A percentile compares a stretch with the other conserved stretches of the same genome.
phyloP scores from a whole-genome alignment of 1,140 invertebrate species.

The Hesperophylax magnus region DNA sequence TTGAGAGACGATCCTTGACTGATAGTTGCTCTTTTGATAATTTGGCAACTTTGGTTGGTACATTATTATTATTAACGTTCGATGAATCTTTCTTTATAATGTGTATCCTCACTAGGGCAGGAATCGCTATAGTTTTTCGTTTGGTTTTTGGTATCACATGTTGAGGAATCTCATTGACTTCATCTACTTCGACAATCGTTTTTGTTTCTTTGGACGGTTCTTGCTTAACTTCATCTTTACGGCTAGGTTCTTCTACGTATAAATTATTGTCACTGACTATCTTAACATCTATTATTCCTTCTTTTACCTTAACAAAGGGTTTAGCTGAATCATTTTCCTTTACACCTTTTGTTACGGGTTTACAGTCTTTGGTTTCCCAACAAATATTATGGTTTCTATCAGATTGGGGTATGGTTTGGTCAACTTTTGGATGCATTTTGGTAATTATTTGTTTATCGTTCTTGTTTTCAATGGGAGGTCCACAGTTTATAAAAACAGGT shows the following conservation, averaged over 20 bases:
- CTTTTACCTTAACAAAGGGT: background rate
- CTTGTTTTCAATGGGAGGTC: background rate
- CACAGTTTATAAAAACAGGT: background rate
- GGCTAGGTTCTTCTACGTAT: slow-evolving; percentile 10
- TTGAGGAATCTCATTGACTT: slow-evolving; percentile 43
- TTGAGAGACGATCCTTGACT: background rate
- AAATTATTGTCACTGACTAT: slow-evolving; percentile 13
- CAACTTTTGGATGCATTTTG: slow-evolving; percentile 10
- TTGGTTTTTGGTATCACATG: slow-evolving; percentile 49
- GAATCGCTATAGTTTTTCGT: slow-evolving; percentile 40
- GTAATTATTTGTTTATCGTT: background rate
- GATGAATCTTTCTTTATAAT: slow-evolving; percentile 51
- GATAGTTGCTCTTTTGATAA: background rate
- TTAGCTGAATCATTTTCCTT: slow-evolving; percentile 3
- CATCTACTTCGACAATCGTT: slow-evolving; percentile 18
- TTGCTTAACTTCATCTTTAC: slow-evolving; percentile 8
- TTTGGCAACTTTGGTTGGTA: slow-evolving; percentile 6
- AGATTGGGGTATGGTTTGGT: slow-evolving; percentile 6
- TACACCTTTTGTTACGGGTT: background rate
- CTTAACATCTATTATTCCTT: background rate
- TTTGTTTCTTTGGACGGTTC: slow-evolving; percentile 34
- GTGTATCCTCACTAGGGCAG: slow-evolving; percentile 54
- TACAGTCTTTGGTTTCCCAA: slow-evolving; percentile 35
- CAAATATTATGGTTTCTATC: slow-evolving; percentile 54
- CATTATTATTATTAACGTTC: slow-evolving; percentile 12